Percentiles rank a stretch among this genome's conserved stretches.
phyloP scores from a whole-genome alignment of 2,797 vertebrate species.

The Vireo griseus region DNA sequence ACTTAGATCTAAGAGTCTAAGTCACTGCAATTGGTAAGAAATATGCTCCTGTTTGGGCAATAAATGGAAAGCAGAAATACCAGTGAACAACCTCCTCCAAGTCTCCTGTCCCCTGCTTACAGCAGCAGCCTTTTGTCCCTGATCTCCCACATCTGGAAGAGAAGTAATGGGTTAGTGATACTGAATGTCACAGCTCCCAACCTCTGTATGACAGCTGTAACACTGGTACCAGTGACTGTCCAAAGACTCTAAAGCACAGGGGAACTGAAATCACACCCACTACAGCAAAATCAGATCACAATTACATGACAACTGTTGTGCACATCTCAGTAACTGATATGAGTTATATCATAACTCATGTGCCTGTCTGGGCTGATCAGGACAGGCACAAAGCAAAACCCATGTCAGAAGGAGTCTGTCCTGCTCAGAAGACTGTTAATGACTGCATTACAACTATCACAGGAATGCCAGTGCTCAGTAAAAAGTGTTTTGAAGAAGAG shows the following conservation, averaged over 20 bases:
- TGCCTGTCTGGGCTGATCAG: not conserved
- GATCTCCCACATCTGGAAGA: not conserved
- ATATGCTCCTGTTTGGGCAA: not conserved
- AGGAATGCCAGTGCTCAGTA: not conserved
- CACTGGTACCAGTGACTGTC: fast-evolving
- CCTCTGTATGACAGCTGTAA: not conserved
- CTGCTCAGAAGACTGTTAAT: not conserved
- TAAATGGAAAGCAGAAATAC: not conserved
- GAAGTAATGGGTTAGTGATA: not conserved
- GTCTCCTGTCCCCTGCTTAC: not conserved
- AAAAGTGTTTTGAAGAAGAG: not conserved
- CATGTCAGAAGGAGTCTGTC: not conserved
- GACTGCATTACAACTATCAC: not conserved
- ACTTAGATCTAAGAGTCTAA: not conserved
- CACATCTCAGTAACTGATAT: not conserved
- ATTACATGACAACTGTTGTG: fast-evolving
- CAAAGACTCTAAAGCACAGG: not conserved
- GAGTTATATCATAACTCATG: not conserved
- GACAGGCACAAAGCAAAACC: not conserved
- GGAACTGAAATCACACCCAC: not conserved
- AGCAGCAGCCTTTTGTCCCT: not conserved
- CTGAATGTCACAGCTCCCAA: not conserved
- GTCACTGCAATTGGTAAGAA: not conserved
- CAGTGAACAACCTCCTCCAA: not conserved
- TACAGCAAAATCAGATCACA: not conserved